These are phyloP conservation scores for Ispidina lecontei DNA, from an alignment of 2,797 vertebrate genomes.

Conservation along the genomic window DNA sequence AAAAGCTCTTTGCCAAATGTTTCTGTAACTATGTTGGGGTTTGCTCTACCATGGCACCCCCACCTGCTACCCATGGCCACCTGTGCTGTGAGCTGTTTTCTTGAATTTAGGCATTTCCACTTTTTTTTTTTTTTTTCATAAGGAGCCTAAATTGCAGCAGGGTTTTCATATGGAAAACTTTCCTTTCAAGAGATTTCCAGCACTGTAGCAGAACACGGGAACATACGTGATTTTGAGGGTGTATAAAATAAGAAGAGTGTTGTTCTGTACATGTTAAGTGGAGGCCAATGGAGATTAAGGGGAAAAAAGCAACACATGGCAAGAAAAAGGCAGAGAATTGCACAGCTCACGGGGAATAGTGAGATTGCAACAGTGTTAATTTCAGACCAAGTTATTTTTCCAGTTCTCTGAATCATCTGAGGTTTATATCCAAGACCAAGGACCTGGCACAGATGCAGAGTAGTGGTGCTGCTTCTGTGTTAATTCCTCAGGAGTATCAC, in stretches of 20 bases:
- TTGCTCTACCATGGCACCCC: slow-evolving; percentile 22
- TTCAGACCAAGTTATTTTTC: slow-evolving; percentile 10
- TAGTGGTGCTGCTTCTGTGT: neutral
- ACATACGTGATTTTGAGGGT: neutral
- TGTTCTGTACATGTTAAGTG: neutral
- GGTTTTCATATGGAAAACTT: slow-evolving; percentile 11
- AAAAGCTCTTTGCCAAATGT: neutral
- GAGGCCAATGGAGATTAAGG: neutral
- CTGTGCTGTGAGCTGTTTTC: neutral
- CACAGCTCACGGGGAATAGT: neutral
- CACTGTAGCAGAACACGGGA: neutral
- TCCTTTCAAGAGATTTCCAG: slow-evolving; percentile 21
- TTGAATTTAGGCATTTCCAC: neutral
- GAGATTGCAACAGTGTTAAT: neutral
- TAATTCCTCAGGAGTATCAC: neutral
- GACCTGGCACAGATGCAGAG: neutral
- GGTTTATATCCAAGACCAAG: neutral
- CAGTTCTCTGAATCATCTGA: neutral
- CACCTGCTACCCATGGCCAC: slow-evolving; percentile 41
- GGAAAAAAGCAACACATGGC: neutral
- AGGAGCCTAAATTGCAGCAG: neutral
- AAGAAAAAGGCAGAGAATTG: slow-evolving; percentile 41
- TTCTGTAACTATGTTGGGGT: slow-evolving; percentile 25
- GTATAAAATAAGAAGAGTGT: neutral
- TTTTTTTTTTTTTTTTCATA: neutral